These are phyloP conservation scores for Notoglanidium macrostoma DNA, from an alignment of 2,797 vertebrate genomes.

Conservation along the genomic window DNA sequence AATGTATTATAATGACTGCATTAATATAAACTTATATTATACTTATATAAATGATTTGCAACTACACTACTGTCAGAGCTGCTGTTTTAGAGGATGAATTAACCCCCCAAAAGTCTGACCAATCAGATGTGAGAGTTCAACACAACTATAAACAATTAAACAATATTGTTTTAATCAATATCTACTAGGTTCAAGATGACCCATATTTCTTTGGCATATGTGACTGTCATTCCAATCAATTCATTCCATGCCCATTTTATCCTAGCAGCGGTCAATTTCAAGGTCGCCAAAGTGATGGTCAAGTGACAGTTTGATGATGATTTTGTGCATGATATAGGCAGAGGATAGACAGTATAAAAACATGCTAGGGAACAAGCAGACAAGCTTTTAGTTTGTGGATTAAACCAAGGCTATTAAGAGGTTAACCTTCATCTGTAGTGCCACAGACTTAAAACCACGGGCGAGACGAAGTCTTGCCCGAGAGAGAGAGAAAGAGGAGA, in stretches of 20 bases:
- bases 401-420: constrained; percentile 47
- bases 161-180: background rate
- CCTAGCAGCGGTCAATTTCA: background rate
- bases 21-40: background rate
- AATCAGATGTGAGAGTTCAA: background rate
- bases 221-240: background rate
- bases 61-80: background rate
- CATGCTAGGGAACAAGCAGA: background rate
- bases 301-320: background rate
- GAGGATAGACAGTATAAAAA: background rate
- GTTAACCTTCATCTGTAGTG: constrained; percentile 30
- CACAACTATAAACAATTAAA: background rate
- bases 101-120: background rate
- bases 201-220: background rate
- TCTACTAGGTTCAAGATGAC: background rate
- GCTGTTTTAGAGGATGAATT: background rate
- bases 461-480: constrained; percentile 46
- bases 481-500: constrained; percentile 41
- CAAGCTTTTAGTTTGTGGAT: background rate
- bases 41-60: background rate
- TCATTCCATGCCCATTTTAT: background rate
- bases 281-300: background rate
- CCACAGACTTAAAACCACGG: constrained; percentile 18
- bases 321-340: background rate
- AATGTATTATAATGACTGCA: background rate